Base-by-base conservation (phyloP, 2,797 vertebrate species). In the Xiphophorus birchmanni region DNA sequence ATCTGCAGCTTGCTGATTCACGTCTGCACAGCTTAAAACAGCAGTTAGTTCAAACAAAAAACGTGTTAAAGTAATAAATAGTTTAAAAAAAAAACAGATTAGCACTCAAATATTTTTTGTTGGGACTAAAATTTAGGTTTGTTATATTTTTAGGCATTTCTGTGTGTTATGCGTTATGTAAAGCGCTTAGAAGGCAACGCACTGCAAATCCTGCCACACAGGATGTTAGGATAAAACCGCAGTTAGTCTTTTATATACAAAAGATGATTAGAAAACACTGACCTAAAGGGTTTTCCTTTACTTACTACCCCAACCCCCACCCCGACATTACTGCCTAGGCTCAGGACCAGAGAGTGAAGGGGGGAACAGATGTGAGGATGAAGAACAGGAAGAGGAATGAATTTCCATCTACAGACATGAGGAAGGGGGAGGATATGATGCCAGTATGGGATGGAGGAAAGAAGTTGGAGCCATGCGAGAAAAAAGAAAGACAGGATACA, bases 401-500 rank as follows among this genome's bases (percentile, higher is more conserved):
- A 88, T 93, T 92, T 94, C 90, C 93, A 88, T 92, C 94, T 95
- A 83, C 84, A 88, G 84, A 69, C 52, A 74, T 73, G 77, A n/a
- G 42, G 69, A 32, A 40, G 67, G 35, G 76, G 71, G 73, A 58
- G 73, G 77, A 85, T 78, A 88, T 76, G 80, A 82, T 73, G 85
- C 86, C 90, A 86, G 83, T 84, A 86, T 81, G 75, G 74, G 76
- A 88, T 81, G 88, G 88, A 92, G 87, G 87, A 86, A 85, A 90
- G 84, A 84, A 79, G 89, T 82, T 73, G 89, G 91, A 79, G 83
- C 86, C 90, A 91, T 91, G 90, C 80, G 81, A 92, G 83, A 95
- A 88, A 93, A 84, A 92, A 93, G 87, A 95, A 82, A 95, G 86
- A 94, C 93, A 95, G 93, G 93, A 95, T 93, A 95, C 83, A 93